Conservation (phyloP, 2,888 invertebrate species). For the Diarsia brunnea region DNA sequence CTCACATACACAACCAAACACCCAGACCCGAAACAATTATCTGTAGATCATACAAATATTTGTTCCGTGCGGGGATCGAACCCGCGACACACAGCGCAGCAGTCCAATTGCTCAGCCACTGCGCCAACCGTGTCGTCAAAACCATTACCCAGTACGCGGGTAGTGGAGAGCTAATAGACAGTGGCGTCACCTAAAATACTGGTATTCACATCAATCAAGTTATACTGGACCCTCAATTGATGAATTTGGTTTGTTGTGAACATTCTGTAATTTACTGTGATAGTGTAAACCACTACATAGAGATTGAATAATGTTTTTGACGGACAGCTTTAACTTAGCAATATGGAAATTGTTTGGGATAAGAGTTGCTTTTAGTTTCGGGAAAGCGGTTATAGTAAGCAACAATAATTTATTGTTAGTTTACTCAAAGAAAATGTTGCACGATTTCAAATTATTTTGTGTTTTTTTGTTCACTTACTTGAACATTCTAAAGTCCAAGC, state of each 20-base stretch:
- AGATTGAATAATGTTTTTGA: slow-evolving; percentile 9
- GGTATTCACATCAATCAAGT: neutral
- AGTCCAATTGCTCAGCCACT: too few relatives aligned
- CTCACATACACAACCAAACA: too few relatives aligned
- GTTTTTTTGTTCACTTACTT: too few relatives aligned
- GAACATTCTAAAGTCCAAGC: too few relatives aligned
- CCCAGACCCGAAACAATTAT: too few relatives aligned
- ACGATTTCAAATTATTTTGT: too few relatives aligned
- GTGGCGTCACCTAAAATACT: too few relatives aligned
- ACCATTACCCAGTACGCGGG: neutral
- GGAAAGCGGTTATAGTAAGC: neutral
- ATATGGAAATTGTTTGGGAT: slow-evolving; percentile 26
- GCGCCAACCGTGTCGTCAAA: too few relatives aligned
- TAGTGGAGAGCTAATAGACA: neutral
- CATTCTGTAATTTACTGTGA: neutral
- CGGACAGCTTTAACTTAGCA: slow-evolving; percentile 6
- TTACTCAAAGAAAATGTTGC: neutral
- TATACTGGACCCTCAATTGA: neutral
- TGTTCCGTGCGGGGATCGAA: too few relatives aligned
- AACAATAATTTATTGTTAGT: neutral
- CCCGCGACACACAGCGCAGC: too few relatives aligned
- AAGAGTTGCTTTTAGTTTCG: slow-evolving; percentile 1
- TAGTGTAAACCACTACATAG: neutral
- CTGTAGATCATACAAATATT: too few relatives aligned
- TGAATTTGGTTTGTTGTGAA: neutral